Evolutionary conservation across 2,888 invertebrate genomes (phyloP), one percentile per base, ranked within the genome.

Genomic region (Euproctis similis): DNA sequence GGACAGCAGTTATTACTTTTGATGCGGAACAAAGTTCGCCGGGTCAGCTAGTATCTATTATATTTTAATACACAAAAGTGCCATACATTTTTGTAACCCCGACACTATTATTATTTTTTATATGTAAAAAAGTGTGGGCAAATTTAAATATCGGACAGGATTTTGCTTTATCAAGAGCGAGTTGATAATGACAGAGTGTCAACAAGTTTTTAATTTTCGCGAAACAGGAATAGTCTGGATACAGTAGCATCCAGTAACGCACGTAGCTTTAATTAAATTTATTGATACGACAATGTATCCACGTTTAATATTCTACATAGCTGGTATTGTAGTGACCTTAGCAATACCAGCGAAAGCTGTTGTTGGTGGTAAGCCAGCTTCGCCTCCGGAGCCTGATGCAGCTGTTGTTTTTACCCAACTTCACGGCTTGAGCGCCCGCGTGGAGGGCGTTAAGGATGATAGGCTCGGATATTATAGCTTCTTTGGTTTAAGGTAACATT

Each of bases 311-410:
- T 41, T 41, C 39, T 36, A 26, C 30, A 36, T 39, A 27, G 51
- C 29, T 30, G 31, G 44, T 19, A 28, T 39, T 39, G 34, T 46
- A 49, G 34, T 39, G 34, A 38, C 36, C 9, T 34, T 42, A 42
- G 33, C 30, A 18, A 42, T 46, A 9, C 70, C 70, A 2, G 64
- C 58, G 9, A 49, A 36, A 10, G 77, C 70, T 0, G 81, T 93
- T 52, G 91, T 93, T 2, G 93, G 93, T 1, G 93, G 93, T 0
- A 71, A 62, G 3, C 86, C 86, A 0, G 89, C 92, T 0, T 86
- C 88, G 14, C 70, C 87, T 2, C 91, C 93, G 0, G 89, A 91
- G 24, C 86, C 87, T 4, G 92, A 91, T 54, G 91, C 92, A 40
- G 92, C 92, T 0, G 88, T 89, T 1, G 87, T 92, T 1, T 90